These are phyloP conservation scores for Typhlomys cinereus DNA, from an alignment of 2,113 vertebrate species.

Conservation along the genomic window DNA sequence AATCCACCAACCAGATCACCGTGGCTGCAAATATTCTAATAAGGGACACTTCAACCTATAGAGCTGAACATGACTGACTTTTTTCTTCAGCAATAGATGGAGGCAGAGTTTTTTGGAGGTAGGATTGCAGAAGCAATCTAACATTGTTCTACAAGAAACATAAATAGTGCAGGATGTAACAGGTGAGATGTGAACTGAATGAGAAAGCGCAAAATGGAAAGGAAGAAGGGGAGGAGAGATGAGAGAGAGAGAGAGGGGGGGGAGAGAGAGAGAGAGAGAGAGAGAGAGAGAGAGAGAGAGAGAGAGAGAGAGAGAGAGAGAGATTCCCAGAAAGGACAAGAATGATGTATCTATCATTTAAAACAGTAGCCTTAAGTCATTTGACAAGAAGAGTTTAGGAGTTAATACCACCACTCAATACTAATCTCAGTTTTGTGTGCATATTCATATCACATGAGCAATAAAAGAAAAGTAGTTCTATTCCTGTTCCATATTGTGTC, in stretches of 20 bases:
- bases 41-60: background rate
- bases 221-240: background rate
- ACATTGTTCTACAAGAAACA: background rate
- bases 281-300: too few relatives aligned
- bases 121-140: background rate
- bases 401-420: background rate
- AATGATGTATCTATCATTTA: background rate
- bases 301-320: too few relatives aligned
- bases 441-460: background rate
- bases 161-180: background rate
- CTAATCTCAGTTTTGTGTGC: background rate
- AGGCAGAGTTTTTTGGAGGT: constrained; percentile 8
- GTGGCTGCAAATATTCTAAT: background rate
- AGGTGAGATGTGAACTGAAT: background rate
- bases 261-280: too few relatives aligned
- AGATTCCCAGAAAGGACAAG: background rate
- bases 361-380: background rate
- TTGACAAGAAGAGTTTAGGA: background rate
- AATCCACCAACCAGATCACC: background rate
- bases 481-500: background rate
- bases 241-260: too few relatives aligned
- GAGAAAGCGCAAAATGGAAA: too few relatives aligned
- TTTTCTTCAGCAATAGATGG: background rate
- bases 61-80: background rate
- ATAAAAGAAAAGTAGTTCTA: background rate